A percentile compares a stretch with the other conserved stretches of the same genome.
These are phyloP conservation scores for Drosophila kanekoi DNA, from an alignment of 2,888 invertebrate species.

Conservation along the genomic window DNA sequence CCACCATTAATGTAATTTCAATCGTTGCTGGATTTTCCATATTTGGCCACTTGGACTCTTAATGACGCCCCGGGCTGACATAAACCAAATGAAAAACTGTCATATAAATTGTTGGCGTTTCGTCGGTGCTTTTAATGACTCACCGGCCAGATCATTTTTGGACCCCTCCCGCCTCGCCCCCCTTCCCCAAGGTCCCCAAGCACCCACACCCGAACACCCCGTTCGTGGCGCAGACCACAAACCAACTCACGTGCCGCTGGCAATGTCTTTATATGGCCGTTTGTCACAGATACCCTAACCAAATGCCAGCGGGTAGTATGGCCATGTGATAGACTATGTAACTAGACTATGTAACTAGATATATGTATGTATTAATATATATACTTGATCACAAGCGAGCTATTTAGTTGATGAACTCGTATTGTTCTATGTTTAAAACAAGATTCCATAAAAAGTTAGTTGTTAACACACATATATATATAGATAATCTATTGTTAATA, in stretches of 20 bases:
- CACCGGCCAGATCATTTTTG: conserved; percentile 41
- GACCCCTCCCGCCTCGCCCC: not conserved
- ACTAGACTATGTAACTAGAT: too few species aligned
- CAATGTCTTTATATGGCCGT: conserved; percentile 65
- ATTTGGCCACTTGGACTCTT: conserved; percentile 65
- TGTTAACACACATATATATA: too few species aligned
- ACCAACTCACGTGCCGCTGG: conserved; percentile 64
- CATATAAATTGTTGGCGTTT: conserved; percentile 67
- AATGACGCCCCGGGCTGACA: conserved; percentile 60
- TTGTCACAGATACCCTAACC: conserved; percentile 16
- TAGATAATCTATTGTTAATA: too few species aligned
- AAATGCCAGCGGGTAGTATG: not conserved
- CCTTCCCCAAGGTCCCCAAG: not conserved
- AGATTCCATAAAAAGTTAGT: too few species aligned
- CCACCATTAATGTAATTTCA: conserved; percentile 74
- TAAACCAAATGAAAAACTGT: conserved; percentile 50
- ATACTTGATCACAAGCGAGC: not conserved
- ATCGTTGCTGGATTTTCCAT: conserved; percentile 59
- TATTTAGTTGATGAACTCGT: too few species aligned
- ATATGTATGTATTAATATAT: not conserved
- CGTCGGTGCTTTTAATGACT: conserved; percentile 75
- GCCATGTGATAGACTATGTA: not conserved
- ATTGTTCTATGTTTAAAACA: too few species aligned
- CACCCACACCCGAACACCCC: not conserved
- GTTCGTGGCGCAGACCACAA: conserved; percentile 1